A percentile compares a stretch with the other conserved stretches of the same genome.
phyloP scores from a whole-genome alignment of 2,888 invertebrate genomes.

The Orgyia antiqua region DNA sequence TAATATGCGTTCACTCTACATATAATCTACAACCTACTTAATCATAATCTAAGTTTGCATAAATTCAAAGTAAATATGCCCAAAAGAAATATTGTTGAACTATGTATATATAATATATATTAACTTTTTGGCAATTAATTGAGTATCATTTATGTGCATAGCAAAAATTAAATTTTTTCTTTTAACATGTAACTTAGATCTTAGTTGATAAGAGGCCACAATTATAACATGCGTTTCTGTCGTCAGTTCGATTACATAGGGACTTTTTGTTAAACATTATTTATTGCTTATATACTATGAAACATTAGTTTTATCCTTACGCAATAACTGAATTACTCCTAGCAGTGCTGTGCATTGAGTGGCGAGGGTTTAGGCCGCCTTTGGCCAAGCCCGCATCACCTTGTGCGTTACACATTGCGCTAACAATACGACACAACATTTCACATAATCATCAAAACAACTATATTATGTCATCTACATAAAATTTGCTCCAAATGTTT shows the following conservation, averaged over 20 bases:
- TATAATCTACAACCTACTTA: slow-evolving; percentile 78
- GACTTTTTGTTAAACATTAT: slow-evolving; percentile 75
- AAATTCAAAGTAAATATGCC: slow-evolving; percentile 79
- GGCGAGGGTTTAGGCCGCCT: slow-evolving; percentile 40
- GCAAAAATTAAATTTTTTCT: slow-evolving; percentile 75
- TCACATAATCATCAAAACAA: slow-evolving; percentile 76
- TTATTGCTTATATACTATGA: slow-evolving; percentile 75
- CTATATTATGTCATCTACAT: slow-evolving; percentile 72
- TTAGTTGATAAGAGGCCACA: slow-evolving; percentile 77
- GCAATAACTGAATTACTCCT: slow-evolving; percentile 72
- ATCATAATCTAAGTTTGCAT: slow-evolving; percentile 76
- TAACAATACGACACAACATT: slow-evolving; percentile 70
- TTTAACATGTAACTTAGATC: slow-evolving; percentile 78
- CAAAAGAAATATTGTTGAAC: slow-evolving; percentile 78
- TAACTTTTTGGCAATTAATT: slow-evolving; percentile 79
- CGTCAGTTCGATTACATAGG: slow-evolving; percentile 78
- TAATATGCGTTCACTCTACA: slow-evolving; percentile 75
- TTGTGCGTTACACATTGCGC: slow-evolving; percentile 76
- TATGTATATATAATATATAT: slow-evolving; percentile 70
- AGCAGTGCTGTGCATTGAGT: slow-evolving; percentile 74
- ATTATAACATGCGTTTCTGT: slow-evolving; percentile 78
- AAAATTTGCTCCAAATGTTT: slow-evolving; percentile 78
- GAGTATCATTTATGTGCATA: slow-evolving; percentile 80
- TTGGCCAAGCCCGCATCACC: slow-evolving; percentile 40
- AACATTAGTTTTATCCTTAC: slow-evolving; percentile 74